These are phyloP conservation scores for Drosophila lacertosa DNA, from an alignment of 1,140 invertebrate genomes.

Conservation along the genomic window DNA sequence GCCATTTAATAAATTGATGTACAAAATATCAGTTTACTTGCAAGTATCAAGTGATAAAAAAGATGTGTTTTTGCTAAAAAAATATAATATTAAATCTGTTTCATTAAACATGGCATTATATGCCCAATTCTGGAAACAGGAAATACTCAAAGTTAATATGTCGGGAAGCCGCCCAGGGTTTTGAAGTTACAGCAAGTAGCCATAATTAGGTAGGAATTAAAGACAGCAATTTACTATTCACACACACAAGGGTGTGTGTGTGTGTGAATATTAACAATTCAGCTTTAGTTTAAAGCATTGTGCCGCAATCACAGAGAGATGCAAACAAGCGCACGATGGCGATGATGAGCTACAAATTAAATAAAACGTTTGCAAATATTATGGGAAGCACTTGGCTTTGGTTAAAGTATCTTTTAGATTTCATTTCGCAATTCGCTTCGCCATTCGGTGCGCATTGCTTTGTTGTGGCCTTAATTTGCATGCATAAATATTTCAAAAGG, in stretches of 20 bases:
- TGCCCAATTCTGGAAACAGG: too few relatives aligned
- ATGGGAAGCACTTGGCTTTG: neutral
- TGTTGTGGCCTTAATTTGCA: slow-evolving; percentile 61
- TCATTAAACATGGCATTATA: too few relatives aligned
- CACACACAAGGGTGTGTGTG: neutral
- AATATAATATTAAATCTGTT: too few relatives aligned
- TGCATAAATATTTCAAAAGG: slow-evolving; percentile 72
- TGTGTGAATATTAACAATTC: neutral
- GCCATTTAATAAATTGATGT: too few relatives aligned
- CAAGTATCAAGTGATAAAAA: too few relatives aligned
- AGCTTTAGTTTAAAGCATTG: slow-evolving; percentile 4
- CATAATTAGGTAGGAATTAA: too few relatives aligned
- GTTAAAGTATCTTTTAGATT: slow-evolving; percentile 3
- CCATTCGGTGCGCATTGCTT: slow-evolving; percentile 4
- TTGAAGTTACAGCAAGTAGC: too few relatives aligned
- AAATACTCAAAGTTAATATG: too few relatives aligned
- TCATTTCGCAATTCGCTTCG: slow-evolving; percentile 21
- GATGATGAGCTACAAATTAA: slow-evolving; percentile 30
- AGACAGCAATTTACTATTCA: neutral
- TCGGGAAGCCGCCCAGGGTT: too few relatives aligned
- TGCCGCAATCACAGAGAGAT: slow-evolving; percentile 2
- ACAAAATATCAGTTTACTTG: too few relatives aligned
- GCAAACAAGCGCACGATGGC: slow-evolving; percentile 2
- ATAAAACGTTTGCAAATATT: slow-evolving; percentile 14
- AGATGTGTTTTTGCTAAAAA: too few relatives aligned